Evolutionary conservation across 2,113 vertebrate species (phyloP).

Genomic region (Athene cunicularia): DNA sequence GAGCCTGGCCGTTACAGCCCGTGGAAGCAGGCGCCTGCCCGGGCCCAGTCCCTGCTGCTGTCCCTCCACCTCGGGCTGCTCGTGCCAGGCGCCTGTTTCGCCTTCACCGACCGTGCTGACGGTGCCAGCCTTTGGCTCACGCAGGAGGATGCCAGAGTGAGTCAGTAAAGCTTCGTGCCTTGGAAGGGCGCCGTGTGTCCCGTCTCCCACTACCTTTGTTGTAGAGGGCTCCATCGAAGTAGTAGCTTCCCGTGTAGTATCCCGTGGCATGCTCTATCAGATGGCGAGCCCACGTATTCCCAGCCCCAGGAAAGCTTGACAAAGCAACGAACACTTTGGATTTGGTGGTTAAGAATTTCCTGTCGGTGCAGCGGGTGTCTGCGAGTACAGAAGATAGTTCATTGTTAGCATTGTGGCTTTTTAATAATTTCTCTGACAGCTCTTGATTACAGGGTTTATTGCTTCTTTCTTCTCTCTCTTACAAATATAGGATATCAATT

Average conservation of each 20-base stretch:
- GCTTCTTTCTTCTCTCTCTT: background rate
- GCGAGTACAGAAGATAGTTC: conserved; percentile 15
- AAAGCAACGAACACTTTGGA: conserved; percentile 89
- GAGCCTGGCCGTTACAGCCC: background rate
- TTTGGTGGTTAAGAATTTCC: conserved; percentile 88
- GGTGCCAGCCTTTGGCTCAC: background rate
- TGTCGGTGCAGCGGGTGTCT: conserved; percentile 93
- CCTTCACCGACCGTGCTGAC: background rate
- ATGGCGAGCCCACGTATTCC: conserved; percentile 95
- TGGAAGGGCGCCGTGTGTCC: background rate
- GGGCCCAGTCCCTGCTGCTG: background rate
- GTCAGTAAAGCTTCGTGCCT: background rate
- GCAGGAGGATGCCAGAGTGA: background rate
- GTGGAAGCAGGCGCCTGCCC: background rate
- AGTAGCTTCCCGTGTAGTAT: conserved; percentile 96
- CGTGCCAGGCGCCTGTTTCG: accelerated
- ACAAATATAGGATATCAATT: background rate
- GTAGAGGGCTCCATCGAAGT: conserved; percentile 94
- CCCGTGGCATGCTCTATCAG: conserved; percentile 93
- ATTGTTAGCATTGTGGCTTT: conserved; percentile 8
- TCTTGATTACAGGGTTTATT: conserved; percentile 32
- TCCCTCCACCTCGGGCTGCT: accelerated
- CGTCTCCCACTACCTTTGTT: conserved; percentile 84
- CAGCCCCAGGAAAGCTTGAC: conserved; percentile 94
- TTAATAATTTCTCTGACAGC: conserved; percentile 31